phyloP scores from a whole-genome alignment of 2,888 invertebrate species.

The Drosophila trichaetosa region DNA sequence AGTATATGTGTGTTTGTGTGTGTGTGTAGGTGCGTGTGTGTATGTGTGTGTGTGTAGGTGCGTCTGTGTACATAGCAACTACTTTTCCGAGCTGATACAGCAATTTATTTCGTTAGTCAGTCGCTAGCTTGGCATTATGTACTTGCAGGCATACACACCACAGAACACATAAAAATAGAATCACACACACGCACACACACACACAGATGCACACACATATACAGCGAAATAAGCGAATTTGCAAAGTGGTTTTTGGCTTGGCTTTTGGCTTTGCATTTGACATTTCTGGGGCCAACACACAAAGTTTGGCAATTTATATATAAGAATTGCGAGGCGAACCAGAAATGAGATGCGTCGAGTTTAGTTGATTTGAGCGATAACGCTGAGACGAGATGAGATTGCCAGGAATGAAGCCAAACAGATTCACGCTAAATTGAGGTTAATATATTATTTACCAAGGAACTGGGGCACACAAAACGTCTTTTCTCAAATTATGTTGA shows the following conservation, averaged over 20 bases:
- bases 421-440: slow-evolving; percentile 38
- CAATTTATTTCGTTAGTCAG: slow-evolving; percentile 72
- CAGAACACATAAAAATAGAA: background rate
- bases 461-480: too few relatives aligned
- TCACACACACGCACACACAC: background rate
- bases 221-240: slow-evolving; percentile 64
- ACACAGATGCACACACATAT: slow-evolving; percentile 3
- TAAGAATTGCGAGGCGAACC: slow-evolving; percentile 34
- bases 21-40: slow-evolving; percentile 2
- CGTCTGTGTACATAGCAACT: slow-evolving; percentile 30
- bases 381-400: slow-evolving; percentile 11
- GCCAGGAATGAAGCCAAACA: slow-evolving; percentile 36
- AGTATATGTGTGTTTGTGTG: slow-evolving; percentile 6
- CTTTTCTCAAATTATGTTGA: background rate
- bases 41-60: slow-evolving; percentile 3
- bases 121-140: slow-evolving; percentile 53
- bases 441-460: slow-evolving; percentile 26
- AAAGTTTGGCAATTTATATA: slow-evolving; percentile 58
- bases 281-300: slow-evolving; percentile 64
- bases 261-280: slow-evolving; percentile 67
- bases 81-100: slow-evolving; percentile 72
- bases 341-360: slow-evolving; percentile 25
- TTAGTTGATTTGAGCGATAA: slow-evolving; percentile 32
- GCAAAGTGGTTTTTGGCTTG: slow-evolving; percentile 65
- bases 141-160: slow-evolving; percentile 33